Evolutionary conservation across 2,113 vertebrate species (phyloP).

Genomic region (Peromyscus californicus): DNA sequence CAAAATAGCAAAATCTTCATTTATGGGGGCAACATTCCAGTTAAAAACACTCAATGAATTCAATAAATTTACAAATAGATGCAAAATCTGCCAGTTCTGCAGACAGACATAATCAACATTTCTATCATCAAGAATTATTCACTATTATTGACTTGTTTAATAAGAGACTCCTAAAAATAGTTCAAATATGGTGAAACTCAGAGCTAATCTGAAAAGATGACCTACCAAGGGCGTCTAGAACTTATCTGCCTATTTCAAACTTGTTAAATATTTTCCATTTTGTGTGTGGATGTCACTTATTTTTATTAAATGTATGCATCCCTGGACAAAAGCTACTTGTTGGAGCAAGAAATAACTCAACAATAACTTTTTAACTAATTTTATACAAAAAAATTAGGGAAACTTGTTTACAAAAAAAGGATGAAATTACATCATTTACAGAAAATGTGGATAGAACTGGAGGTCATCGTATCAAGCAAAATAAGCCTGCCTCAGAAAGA

Average conservation of each 20-base stretch:
- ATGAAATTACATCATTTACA: not conserved
- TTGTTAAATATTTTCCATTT: not conserved
- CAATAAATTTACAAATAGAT: not conserved
- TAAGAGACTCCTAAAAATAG: not conserved
- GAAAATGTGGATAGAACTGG: not conserved
- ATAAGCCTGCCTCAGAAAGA: not conserved
- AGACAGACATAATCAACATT: not conserved
- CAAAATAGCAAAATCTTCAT: not conserved
- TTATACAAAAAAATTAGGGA: not conserved
- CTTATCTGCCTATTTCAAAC: not conserved
- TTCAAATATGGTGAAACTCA: not conserved
- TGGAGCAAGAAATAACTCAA: not conserved
- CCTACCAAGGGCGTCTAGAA: not conserved
- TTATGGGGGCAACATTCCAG: not conserved
- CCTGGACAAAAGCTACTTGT: not conserved
- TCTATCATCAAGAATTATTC: not conserved
- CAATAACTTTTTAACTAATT: slow-evolving; percentile 1
- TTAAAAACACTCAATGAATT: not conserved
- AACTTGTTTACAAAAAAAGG: not conserved
- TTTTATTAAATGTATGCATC: slow-evolving; percentile 9
- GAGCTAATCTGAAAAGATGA: not conserved
- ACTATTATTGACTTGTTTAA: not conserved
- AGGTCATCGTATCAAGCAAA: not conserved
- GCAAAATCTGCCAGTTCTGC: not conserved
- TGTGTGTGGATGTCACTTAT: not conserved